Evolutionary conservation across 2,888 invertebrate species (phyloP), one percentile per base, ranked within the genome.

Genomic region (Melanophora roralis): DNA sequence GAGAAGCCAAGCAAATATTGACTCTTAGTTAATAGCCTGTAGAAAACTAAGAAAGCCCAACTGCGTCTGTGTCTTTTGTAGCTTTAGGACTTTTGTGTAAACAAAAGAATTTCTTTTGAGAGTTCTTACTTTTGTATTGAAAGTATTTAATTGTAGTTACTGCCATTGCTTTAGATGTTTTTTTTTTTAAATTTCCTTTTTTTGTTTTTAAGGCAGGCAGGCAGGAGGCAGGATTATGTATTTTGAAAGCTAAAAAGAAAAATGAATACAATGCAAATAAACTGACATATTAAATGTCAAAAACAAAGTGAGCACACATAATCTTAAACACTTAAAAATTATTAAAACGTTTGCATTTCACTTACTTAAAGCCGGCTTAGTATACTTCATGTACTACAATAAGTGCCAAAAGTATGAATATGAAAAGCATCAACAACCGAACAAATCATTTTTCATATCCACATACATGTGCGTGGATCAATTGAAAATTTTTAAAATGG

Each of bases 11-110:
- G 40, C 75, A 79, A 79, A 79, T 79, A 67, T 79, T 79, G 75
- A 79, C 75, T 67, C 23, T 36, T 36, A 67, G 75, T 67, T 79
- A 79, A 79, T 79, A 67, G 74, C 79, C 75, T 67, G 60, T 38
- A 62, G 79, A 71, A 55, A 75, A 79, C 75, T 75, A 45, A 75
- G 75, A 71, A 79, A 79, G 40, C 75, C 75, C 75, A 75, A 71
- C 75, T 62, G 71, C 72, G 75, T 79, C 75, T 79, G 71, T 67
- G 71, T 45, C 79, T 60, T 72, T 75, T 59, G 49, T 71, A 49
- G 71, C 71, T 65, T 53, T 55, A 75, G 75, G 65, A 79, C 53
- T 72, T 64, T 71, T 27, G 64, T 19, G 49, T 16, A 59, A 60
- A 69, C 65, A n/a, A 69, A 74, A 68, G 59, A 74, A 68, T 53